Evolutionary conservation across 2,888 invertebrate species (phyloP).

Genomic region (Lochmaea capreae): DNA sequence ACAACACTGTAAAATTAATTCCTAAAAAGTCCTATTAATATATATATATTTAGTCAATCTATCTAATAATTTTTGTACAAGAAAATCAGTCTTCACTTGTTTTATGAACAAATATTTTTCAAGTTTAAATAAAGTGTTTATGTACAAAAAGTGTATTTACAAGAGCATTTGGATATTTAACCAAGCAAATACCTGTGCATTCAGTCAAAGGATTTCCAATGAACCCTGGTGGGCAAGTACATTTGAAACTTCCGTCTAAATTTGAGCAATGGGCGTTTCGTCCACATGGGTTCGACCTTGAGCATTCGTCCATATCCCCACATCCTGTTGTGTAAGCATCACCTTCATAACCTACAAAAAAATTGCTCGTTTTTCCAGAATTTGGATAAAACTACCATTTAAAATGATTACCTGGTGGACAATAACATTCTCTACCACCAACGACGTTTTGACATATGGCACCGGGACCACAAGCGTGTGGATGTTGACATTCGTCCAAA

Average conservation of each 20-base stretch:
- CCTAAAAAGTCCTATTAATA: neutral
- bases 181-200: conserved; percentile 75
- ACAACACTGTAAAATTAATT: neutral
- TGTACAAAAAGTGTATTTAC: conserved; percentile 36
- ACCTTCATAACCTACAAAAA: conserved; percentile 71
- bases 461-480: conserved; percentile 79
- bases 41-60: neutral
- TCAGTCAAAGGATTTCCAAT: conserved; percentile 80
- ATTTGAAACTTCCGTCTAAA: conserved; percentile 81
- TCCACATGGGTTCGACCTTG: conserved; percentile 76
- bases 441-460: conserved; percentile 84
- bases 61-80: conserved; percentile 47
- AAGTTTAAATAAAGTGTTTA: conserved; percentile 37
- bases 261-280: conserved; percentile 84
- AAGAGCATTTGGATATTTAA: neutral
- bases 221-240: conserved; percentile 86
- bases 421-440: conserved; percentile 86
- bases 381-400: too few relatives aligned
- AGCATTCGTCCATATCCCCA: conserved; percentile 80
- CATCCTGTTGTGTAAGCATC: conserved; percentile 81
- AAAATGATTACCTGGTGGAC: conserved; percentile 72
- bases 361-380: too few relatives aligned
- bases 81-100: conserved; percentile 65
- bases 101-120: conserved; percentile 47
- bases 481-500: conserved; percentile 83